Evolutionary conservation across 2,888 invertebrate genomes (phyloP), one percentile per base, ranked within the genome.

Genomic region (Alcis repandata): DNA sequence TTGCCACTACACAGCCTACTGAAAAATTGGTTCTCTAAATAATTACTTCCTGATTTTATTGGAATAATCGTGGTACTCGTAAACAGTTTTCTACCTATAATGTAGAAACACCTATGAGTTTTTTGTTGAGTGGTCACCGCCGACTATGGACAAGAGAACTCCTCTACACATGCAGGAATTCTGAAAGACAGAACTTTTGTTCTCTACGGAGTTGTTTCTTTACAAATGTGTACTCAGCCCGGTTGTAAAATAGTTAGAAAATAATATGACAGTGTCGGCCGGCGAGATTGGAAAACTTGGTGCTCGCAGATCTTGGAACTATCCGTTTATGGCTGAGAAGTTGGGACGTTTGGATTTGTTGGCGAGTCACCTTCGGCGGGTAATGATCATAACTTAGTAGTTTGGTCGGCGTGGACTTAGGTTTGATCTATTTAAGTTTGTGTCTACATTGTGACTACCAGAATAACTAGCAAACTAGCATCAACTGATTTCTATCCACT

Each of bases 211-310:
- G 51, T 2, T 13, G 20, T 51, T 20, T 36, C 20, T 51, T 20
- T 20, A 8, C 2, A 11, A 11, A 13, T 38, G 0, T 38, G 0
- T 36, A 20, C 36, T 38, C 36, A 13, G 9, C 9, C 1, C 20
- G 7, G 51, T 51, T 36, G 45, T 56, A 56, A 85, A 83, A 86
- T 85, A 80, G 83, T 85, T 83, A 84, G 85, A 84, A 86, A 88
- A 88, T 87, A 85, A 88, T 86, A 88, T 80, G 83, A 85, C 82
- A 79, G 79, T 74, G 79, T 71, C 77, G 77, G 76, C 72, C 73
- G 78, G 69, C 78, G 80, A 82, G 85, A 86, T 86, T 86, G 86
- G 85, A 86, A 86, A 86, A 86, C 82, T 86, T 86, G 70, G 68
- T 56, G 49, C 53, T 57, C 22, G 41, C 53, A 64, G 59, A 66